A percentile compares a stretch with the other conserved stretches of the same genome.
These are phyloP conservation scores for Thymallus thymallus DNA, from an alignment of 2,113 vertebrate species.

Conservation along the genomic window DNA sequence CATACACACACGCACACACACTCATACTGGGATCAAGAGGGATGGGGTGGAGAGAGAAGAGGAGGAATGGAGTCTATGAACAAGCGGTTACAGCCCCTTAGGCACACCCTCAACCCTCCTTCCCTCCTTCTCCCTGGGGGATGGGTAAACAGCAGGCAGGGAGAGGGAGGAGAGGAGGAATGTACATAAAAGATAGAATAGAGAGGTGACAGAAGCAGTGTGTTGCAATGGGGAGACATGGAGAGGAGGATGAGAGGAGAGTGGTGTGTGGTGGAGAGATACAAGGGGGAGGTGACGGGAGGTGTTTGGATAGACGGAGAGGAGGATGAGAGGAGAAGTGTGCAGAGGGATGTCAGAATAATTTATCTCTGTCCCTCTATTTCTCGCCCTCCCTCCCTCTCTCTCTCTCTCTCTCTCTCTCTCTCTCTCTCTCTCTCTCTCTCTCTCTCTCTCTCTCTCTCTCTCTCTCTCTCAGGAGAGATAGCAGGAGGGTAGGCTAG, in stretches of 20 bases:
- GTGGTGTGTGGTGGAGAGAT: conserved; percentile 3
- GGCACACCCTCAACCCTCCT: too few species aligned
- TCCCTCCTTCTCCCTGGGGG: not conserved
- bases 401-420: too few species aligned
- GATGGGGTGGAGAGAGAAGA: too few species aligned
- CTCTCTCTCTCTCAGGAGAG: conserved; percentile 42
- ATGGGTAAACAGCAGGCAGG: conserved; percentile 30
- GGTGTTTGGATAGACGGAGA: conserved; percentile 7
- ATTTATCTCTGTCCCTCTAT: too few species aligned
- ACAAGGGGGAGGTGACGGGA: conserved; percentile 16
- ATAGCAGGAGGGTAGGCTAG: conserved; percentile 54
- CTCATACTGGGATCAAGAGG: too few species aligned
- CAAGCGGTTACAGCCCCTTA: too few species aligned
- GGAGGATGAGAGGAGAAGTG: conserved; percentile 34
- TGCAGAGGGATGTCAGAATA: conserved; percentile 5
- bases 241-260: not conserved
- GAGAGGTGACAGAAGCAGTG: too few species aligned
- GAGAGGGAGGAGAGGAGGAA: not conserved
- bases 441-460: conserved; percentile 19
- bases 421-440: conserved; percentile 9
- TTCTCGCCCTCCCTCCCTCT: conserved; percentile 35
- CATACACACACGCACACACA: too few species aligned
- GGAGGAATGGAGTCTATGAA: too few species aligned
- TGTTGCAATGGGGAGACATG: too few species aligned
- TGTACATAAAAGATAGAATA: too few species aligned